Conservation (phyloP, 2,113 vertebrate species). For the Istiophorus platypterus region DNA sequence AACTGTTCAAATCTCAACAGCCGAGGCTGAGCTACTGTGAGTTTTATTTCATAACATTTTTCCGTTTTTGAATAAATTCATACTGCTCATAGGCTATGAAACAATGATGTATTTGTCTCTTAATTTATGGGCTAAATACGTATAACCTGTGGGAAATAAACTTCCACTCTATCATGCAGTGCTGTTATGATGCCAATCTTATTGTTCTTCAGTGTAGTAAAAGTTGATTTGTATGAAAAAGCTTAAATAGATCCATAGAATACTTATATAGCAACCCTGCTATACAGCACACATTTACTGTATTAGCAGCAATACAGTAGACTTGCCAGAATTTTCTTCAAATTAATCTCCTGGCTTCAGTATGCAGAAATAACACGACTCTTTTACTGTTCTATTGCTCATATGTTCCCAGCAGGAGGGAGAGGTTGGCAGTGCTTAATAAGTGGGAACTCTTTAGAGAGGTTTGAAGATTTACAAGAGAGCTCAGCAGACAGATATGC, state of each 20-base stretch:
- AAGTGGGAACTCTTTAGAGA: neutral
- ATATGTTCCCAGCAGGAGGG: neutral
- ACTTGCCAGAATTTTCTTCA: neutral
- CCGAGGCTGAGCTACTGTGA: no score
- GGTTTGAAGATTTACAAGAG: neutral
- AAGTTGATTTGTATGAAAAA: neutral
- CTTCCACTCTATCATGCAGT: neutral
- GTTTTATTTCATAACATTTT: no score
- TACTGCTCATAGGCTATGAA: no score
- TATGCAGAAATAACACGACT: neutral
- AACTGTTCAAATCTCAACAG: no score
- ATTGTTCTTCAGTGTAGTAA: neutral
- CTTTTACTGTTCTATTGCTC: slow-evolving; percentile 3
- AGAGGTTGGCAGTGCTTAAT: neutral
- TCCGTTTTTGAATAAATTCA: no score
- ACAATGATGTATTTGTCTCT: no score
- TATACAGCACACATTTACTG: neutral
- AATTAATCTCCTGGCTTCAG: neutral
- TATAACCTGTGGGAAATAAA: neutral
- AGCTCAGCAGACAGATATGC: slow-evolving; percentile 22
- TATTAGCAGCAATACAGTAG: neutral
- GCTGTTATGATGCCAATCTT: neutral
- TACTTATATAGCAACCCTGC: neutral
- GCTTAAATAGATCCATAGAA: neutral
- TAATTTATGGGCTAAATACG: no score